Base-by-base conservation (phyloP, 1,140 invertebrate genomes). In the Stenopsyche tienmushanensis region DNA sequence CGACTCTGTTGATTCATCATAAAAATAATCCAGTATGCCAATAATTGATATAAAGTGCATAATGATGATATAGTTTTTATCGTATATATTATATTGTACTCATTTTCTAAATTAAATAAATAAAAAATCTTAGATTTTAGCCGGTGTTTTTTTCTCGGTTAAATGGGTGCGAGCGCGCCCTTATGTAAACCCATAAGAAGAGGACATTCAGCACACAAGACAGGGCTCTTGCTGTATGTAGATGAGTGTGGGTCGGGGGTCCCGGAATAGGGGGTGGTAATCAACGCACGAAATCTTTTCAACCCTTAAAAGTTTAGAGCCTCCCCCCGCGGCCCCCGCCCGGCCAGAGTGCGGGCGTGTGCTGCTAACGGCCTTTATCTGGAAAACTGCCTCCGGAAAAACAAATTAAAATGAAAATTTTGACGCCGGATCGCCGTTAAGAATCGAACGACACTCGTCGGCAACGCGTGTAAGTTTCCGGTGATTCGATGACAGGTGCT, bases 281-380 rank as follows among this genome's bases (percentile, higher is more conserved):
- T 70, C 69, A 70, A 70, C 69, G 69, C 65, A 70, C 69, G 63
- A 70, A 70, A 70, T 70, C 69, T 70, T 70, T 67, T 66, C 69
- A 70, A 70, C 69, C 69, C 69, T 70, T 70, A 70, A 70, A 70
- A 70, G 65, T 70, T 70, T 70, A 70, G 62, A 70, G 63, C 59
- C 55, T 55, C 44, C n/a, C 29, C 18, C 57, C 24, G 1, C 20
- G n/a, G 25, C 17, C 25, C 3, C 60, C 34, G 5, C 47, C 60
- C 49, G 17, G 13, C 13, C 26, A 29, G 44, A 8, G 34, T 29
- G 9, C 52, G 57, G 57, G 57, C 57, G 57, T 60, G 57, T 60
- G 64, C 58, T 64, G 62, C 68, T 70, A 70, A 70, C 68, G 62
- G 68, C 64, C 60, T 65, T 70, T 70, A 70, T 70, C 68, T 70